These are phyloP conservation scores for Anabas testudineus DNA, from an alignment of 2,797 vertebrate genomes.

Conservation along the genomic window DNA sequence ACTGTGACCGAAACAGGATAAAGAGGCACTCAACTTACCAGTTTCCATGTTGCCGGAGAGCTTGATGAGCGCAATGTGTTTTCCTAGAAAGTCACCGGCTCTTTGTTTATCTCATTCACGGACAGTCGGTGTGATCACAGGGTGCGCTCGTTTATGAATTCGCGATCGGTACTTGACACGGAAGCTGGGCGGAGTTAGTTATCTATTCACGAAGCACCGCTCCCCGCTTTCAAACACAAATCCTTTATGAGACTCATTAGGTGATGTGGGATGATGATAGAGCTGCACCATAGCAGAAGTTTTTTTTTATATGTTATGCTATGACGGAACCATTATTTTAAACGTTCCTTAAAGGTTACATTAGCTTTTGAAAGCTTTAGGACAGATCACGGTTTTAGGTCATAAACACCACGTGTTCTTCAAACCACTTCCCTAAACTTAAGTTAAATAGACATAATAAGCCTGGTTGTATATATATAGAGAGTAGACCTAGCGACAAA, in stretches of 20 bases:
- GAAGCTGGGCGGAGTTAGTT: conserved; percentile 63
- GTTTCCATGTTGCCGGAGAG: conserved; percentile 76
- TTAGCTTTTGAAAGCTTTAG: too few relatives aligned
- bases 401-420: too few relatives aligned
- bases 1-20: neutral
- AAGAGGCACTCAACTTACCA: conserved; percentile 68
- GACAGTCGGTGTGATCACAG: conserved; percentile 54
- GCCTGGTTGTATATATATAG: too few relatives aligned
- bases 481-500: too few relatives aligned
- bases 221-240: neutral
- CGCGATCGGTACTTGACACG: conserved; percentile 46
- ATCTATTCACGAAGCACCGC: neutral
- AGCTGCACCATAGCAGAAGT: too few relatives aligned
- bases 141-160: conserved; percentile 61
- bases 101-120: conserved; percentile 84
- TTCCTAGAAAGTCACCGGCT: conserved; percentile 69
- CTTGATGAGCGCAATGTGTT: conserved; percentile 39
- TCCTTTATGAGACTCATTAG: neutral
- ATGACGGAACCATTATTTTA: too few relatives aligned
- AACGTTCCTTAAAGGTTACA: too few relatives aligned
- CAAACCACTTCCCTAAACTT: too few relatives aligned
- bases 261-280: neutral
- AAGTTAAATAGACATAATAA: too few relatives aligned
- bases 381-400: too few relatives aligned
- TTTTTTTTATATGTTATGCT: too few relatives aligned